A percentile compares a stretch with the other conserved stretches of the same genome.
phyloP scores from a whole-genome alignment of 2,113 vertebrate genomes.

The Himantopus leucocephalus region DNA sequence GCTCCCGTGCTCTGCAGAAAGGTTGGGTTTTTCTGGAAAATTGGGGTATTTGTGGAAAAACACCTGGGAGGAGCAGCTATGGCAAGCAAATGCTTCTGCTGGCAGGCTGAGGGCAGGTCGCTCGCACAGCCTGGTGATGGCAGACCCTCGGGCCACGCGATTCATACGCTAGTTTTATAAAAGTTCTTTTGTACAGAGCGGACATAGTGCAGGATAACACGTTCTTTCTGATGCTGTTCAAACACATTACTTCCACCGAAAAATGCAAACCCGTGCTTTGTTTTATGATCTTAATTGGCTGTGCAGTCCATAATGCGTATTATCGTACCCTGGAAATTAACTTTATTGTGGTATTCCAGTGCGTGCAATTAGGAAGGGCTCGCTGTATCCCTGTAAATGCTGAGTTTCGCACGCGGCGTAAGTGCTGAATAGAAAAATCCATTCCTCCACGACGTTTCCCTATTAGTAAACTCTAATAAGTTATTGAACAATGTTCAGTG shows the following conservation, averaged over 20 bases:
- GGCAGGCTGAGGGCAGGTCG: not conserved
- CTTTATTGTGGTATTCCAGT: not conserved
- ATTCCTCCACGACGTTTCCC: not conserved
- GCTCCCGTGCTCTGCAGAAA: not conserved
- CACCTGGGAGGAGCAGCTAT: rapidly evolving
- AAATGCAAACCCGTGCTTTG: not conserved
- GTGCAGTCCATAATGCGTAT: not conserved
- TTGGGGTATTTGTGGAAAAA: not conserved
- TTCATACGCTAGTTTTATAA: not conserved
- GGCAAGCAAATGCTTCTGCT: not conserved
- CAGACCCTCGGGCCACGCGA: rapidly evolving
- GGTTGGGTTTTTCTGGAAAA: not conserved
- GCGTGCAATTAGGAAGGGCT: rapidly evolving
- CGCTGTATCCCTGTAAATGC: not conserved
- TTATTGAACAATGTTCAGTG: not conserved
- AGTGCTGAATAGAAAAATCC: slow-evolving; percentile 7
- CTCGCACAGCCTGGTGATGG: not conserved
- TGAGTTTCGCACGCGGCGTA: rapidly evolving
- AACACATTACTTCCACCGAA: not conserved
- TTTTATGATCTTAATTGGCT: not conserved
- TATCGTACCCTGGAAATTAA: not conserved
- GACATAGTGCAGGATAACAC: not conserved
- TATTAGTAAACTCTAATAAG: slow-evolving; percentile 1
- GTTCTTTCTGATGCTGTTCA: not conserved
- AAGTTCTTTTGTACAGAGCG: not conserved